A percentile compares a stretch with the other conserved stretches of the same genome.
Evolutionary conservation across 1,140 invertebrate genomes (phyloP).

Genomic region (Drosophila watanabei): DNA sequence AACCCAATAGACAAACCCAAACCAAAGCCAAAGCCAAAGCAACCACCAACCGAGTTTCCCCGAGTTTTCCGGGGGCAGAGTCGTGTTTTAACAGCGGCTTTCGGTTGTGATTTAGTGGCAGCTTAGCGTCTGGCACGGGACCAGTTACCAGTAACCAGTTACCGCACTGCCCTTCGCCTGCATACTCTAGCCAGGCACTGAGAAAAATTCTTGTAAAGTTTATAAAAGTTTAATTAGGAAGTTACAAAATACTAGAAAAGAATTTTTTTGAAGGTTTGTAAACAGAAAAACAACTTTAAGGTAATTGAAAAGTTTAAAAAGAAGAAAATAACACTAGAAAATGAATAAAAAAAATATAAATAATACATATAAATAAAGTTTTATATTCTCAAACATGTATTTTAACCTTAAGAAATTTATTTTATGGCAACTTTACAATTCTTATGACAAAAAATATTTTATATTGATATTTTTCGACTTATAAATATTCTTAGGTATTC

Average conservation of each 20-base stretch:
- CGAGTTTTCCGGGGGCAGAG: conserved; percentile 42
- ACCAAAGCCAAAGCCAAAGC: conserved; percentile 28
- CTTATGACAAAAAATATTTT: fast-evolving
- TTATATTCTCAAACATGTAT: not conserved
- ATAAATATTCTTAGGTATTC: not conserved
- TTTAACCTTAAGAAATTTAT: not conserved
- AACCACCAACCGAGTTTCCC: conserved; percentile 56
- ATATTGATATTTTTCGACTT: too few relatives aligned
- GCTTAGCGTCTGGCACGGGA: conserved; percentile 73
- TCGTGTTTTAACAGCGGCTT: conserved; percentile 84
- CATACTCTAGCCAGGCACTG: not conserved
- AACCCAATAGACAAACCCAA: conserved; percentile 26
- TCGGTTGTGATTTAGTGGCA: conserved; percentile 83
- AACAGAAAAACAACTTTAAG: not conserved
- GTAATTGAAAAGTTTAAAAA: not conserved
- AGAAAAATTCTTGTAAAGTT: not conserved
- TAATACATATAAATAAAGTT: not conserved
- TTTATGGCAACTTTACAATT: not conserved
- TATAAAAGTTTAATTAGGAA: not conserved
- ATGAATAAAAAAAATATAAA: not conserved
- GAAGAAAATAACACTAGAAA: not conserved
- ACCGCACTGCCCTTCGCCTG: not conserved
- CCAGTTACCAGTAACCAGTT: conserved; percentile 46
- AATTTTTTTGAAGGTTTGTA: too few relatives aligned
- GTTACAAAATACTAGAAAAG: not conserved